Conservation (phyloP, 2,113 vertebrate genomes). For the Amblyornis subalaris region DNA sequence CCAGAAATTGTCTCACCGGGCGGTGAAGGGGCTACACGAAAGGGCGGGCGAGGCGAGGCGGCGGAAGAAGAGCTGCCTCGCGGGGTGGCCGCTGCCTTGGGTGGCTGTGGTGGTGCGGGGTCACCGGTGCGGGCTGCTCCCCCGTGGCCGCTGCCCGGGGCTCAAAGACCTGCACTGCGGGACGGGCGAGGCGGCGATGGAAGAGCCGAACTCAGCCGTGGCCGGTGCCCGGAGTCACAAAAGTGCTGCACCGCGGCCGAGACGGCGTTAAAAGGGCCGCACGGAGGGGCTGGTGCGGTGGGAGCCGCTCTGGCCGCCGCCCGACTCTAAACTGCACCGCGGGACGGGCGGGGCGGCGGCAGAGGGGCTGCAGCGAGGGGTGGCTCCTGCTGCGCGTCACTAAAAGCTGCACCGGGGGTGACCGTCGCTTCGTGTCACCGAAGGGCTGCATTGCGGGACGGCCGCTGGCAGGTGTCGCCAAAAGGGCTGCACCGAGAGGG, state of each 20-base stretch:
- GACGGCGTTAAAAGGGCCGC: background rate
- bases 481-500: background rate
- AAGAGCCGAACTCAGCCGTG: background rate
- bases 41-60: background rate
- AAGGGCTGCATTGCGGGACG: background rate
- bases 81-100: background rate
- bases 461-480: background rate
- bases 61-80: background rate
- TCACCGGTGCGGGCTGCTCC: background rate
- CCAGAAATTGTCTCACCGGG: background rate
- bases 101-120: background rate
- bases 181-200: background rate
- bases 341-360: too few species aligned
- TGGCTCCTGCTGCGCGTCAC: background rate
- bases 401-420: background rate
- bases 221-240: too few species aligned
- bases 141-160: background rate
- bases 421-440: background rate
- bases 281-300: background rate
- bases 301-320: background rate
- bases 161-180: background rate
- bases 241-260: too few species aligned
- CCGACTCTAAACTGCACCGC: accelerated
- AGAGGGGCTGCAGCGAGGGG: background rate
- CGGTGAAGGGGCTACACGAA: background rate